Evolutionary conservation across 2,888 invertebrate genomes (phyloP), one percentile per base, ranked within the genome.

Genomic region (Litoditis marina): DNA sequence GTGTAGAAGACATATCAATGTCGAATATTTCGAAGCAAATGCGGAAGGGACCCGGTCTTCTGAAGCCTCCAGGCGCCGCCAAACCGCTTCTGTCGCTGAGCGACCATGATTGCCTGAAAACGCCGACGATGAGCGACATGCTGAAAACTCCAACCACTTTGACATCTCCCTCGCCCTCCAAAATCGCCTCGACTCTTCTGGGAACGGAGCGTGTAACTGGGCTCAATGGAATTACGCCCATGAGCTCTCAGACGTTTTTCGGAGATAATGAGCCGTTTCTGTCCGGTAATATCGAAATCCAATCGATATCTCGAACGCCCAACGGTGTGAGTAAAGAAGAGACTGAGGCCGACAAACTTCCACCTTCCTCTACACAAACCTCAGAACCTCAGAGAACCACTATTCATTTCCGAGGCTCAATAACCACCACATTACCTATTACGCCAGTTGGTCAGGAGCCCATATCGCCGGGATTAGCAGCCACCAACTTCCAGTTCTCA

Each of bases 401-500:
- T 8, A 55, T 61, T 32, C 61, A 61, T 47, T 54, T 61, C 28
- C 46, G 61, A n/a, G 61, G 61, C 4, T 22, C 46, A 13, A 60
- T 60, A 1, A 57, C 57, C 13, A 50, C 52, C 27, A 61, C 61
- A 1, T 34, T 61, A 27, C 61, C 54, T 31, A 27, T 50, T 19
- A 46, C 47, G 11, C 55, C 61, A 8, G 59, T 50, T 2, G 32
- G 13, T 19, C 46, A 28, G 13, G 51, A 61, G 47, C 61, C 61
- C 3, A 19, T 27, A 5, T 55, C 50, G 53, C 55, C 63, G 42
- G 78, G 77, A 3, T 57, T 80, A 27, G 74, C 77, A 16, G 74
- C 79, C 6, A 68, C 79, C 7, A 71, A 78, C 64, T 82, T 82
- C 56, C 80, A 81, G 55, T 82, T 83, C 61, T 81, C 82, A 2